Evolutionary conservation across 2,797 vertebrate species (phyloP).

Genomic region (Tamandua tetradactyla): DNA sequence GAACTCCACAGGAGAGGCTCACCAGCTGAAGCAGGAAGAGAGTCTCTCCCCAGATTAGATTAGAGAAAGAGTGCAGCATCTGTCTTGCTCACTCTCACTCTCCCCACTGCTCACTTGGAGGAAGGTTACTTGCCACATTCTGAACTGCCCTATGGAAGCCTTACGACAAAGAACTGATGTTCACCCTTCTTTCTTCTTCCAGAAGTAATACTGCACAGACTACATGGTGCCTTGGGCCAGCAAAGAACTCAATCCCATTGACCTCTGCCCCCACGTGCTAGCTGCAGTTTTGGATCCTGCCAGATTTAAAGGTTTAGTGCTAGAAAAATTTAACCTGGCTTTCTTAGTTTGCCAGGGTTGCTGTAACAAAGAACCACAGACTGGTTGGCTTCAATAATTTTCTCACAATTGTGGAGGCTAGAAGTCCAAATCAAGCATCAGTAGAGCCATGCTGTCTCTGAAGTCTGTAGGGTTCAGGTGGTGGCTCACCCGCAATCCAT

Average conservation of each 20-base stretch:
- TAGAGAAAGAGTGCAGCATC: background rate
- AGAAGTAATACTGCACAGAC: no score
- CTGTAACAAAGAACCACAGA: no score
- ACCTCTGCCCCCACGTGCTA: no score
- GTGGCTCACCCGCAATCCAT: no score
- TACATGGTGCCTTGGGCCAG: background rate
- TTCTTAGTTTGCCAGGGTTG: no score
- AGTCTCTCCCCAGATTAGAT: background rate
- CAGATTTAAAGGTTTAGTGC: background rate
- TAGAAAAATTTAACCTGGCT: background rate
- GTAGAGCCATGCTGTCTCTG: no score
- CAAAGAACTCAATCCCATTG: background rate
- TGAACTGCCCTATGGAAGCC: background rate
- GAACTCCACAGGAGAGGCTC: no score
- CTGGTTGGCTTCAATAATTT: no score
- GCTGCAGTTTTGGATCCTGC: background rate
- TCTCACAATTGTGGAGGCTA: no score
- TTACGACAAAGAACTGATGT: background rate
- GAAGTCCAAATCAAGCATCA: no score
- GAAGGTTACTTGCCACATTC: background rate
- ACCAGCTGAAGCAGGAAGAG: no score
- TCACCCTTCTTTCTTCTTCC: background rate
- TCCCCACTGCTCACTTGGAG: background rate
- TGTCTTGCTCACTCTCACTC: background rate
- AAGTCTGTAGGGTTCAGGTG: no score